Evolutionary conservation across 2,113 vertebrate species (phyloP).

Genomic region (Podilymbus podiceps): DNA sequence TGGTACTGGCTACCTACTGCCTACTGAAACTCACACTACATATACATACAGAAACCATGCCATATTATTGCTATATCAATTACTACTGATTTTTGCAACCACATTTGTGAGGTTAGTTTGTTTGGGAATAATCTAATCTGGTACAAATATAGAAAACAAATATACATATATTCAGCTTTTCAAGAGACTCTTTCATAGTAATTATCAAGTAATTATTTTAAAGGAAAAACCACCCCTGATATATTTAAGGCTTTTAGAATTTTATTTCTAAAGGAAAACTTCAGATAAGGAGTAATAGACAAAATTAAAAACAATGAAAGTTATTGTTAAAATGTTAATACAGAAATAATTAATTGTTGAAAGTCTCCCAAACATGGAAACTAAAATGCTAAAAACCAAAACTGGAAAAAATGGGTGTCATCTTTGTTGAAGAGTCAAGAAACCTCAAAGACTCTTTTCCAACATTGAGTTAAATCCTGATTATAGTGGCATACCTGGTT

Average conservation of each 20-base stretch:
- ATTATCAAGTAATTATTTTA: background rate
- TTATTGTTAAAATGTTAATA: background rate
- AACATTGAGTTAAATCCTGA: background rate
- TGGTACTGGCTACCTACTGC: conserved; percentile 38
- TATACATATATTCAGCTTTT: background rate
- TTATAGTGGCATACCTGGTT: background rate
- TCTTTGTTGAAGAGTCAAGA: background rate
- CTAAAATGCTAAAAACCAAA: background rate
- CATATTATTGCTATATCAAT: conserved; percentile 8
- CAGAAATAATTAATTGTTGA: background rate
- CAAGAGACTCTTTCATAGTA: background rate
- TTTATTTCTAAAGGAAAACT: background rate
- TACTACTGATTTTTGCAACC: background rate
- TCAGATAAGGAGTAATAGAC: background rate
- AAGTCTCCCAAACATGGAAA: background rate
- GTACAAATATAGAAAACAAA: conserved; percentile 9
- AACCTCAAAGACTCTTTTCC: background rate
- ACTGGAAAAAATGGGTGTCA: background rate
- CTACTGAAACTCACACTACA: background rate
- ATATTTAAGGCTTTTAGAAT: background rate
- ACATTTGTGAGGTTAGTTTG: conserved; percentile 5
- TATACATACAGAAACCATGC: background rate
- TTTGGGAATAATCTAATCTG: background rate
- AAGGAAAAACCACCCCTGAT: background rate
- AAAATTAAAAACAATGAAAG: background rate